Conservation (phyloP, 2,113 vertebrate genomes). For the Hippocampus zosterae region DNA sequence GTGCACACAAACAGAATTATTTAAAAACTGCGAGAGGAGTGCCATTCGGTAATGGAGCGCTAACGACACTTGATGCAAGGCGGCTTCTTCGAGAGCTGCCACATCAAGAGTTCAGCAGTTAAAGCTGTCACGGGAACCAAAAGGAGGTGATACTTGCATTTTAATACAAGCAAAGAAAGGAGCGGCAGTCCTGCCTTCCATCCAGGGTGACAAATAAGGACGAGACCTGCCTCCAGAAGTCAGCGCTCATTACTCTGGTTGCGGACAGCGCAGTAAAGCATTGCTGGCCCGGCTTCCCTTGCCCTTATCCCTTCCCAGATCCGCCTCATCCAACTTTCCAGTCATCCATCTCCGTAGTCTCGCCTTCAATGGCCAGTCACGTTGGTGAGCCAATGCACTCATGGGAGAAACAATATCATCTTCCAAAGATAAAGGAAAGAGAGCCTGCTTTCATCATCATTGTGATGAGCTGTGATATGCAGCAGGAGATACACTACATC, state of each 20-base stretch:
- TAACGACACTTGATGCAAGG: conserved; percentile 72
- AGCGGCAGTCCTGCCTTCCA: conserved; percentile 50
- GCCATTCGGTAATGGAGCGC: conserved; percentile 60
- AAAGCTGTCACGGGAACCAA: conserved; percentile 67
- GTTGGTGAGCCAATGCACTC: conserved; percentile 66
- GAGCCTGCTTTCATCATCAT: conserved; percentile 50
- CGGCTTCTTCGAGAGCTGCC: conserved; percentile 64
- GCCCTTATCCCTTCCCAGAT: conserved; percentile 24
- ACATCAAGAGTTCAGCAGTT: conserved; percentile 63
- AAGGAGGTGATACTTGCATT: conserved; percentile 69
- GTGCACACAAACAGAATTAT: conserved; percentile 77
- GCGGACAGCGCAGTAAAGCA: conserved; percentile 30
- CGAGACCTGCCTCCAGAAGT: conserved; percentile 43
- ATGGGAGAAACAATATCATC: conserved; percentile 69
- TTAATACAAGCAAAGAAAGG: conserved; percentile 64
- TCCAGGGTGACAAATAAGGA: conserved; percentile 53
- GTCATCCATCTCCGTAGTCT: conserved; percentile 72
- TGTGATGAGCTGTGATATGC: conserved; percentile 37
- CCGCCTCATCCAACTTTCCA: conserved; percentile 21
- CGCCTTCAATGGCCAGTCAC: conserved; percentile 70
- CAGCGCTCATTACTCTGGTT: conserved; percentile 48
- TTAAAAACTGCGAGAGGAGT: conserved; percentile 63
- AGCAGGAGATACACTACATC: conserved; percentile 15
- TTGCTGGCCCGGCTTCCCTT: conserved; percentile 47
- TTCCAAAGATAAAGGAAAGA: conserved; percentile 65